phyloP scores from a whole-genome alignment of 1,140 invertebrate genomes.

The Conus ventricosus region DNA sequence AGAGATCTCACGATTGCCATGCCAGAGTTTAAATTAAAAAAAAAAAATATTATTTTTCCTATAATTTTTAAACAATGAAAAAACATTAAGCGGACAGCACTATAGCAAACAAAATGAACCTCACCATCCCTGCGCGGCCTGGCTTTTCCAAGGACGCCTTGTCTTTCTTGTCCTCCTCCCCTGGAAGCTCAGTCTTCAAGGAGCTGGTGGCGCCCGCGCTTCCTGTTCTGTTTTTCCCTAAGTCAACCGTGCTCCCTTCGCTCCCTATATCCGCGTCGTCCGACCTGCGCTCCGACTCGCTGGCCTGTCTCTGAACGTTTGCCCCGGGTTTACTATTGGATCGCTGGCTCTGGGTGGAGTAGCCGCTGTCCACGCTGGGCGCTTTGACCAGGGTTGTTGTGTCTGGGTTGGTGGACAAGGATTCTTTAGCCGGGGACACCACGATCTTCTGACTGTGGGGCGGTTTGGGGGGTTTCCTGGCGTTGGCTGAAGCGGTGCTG shows the following conservation, averaged over 20 bases:
- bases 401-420: slow-evolving; percentile 30
- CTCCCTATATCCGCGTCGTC: slow-evolving; percentile 51
- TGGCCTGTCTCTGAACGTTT: slow-evolving; percentile 37
- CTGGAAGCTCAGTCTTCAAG: not conserved
- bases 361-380: slow-evolving; percentile 64
- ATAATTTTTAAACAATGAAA: too few relatives aligned
- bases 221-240: not conserved
- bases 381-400: slow-evolving; percentile 58
- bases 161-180: not conserved
- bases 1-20: too few relatives aligned
- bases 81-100: too few relatives aligned
- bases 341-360: slow-evolving; percentile 57
- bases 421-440: slow-evolving; percentile 34
- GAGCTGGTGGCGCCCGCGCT: not conserved
- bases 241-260: slow-evolving; percentile 44
- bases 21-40: too few relatives aligned
- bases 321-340: slow-evolving; percentile 52
- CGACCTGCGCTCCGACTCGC: slow-evolving; percentile 25
- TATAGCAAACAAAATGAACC: not conserved
- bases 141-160: slow-evolving; percentile 50
- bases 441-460: slow-evolving; percentile 31
- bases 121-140: slow-evolving; percentile 54
- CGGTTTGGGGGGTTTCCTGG: not conserved
- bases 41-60: too few relatives aligned
- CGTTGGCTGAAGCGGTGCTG: not conserved